Evolutionary conservation across 2,113 vertebrate species (phyloP).

Genomic region (Xenopus tropicalis): DNA sequence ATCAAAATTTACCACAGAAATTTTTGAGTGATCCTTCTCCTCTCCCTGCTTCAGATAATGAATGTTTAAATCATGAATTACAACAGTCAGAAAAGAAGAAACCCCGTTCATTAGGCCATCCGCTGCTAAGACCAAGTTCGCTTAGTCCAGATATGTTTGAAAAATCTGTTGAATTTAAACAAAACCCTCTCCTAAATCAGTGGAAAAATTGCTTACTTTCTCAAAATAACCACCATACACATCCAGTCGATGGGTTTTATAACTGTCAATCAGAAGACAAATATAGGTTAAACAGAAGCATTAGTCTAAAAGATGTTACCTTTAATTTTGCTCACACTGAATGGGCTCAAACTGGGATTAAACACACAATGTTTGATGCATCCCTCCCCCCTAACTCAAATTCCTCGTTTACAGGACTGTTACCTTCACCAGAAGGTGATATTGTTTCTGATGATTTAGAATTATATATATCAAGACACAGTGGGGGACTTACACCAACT

Average conservation of each 20-base stretch:
- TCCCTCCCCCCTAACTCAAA: slow-evolving; percentile 72
- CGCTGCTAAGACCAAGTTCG: slow-evolving; percentile 58
- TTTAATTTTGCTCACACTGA: slow-evolving; percentile 54
- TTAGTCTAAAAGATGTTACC: slow-evolving; percentile 73
- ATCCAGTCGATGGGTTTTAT: slow-evolving; percentile 67
- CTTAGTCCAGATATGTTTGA: slow-evolving; percentile 85
- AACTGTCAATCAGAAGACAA: slow-evolving; percentile 62
- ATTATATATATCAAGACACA: slow-evolving; percentile 71
- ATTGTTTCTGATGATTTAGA: slow-evolving; percentile 72
- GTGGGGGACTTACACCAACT: slow-evolving; percentile 79
- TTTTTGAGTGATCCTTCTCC: slow-evolving; percentile 87
- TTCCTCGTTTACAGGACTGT: slow-evolving; percentile 74
- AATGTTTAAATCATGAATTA: slow-evolving; percentile 60
- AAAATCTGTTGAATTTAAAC: slow-evolving; percentile 65
- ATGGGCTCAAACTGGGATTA: slow-evolving; percentile 80
- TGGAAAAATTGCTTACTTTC: slow-evolving; percentile 64
- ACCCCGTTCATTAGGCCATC: slow-evolving; percentile 57
- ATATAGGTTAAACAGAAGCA: slow-evolving; percentile 70
- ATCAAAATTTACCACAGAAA: slow-evolving; percentile 90
- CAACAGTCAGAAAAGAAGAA: slow-evolving; percentile 70
- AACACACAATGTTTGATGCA: slow-evolving; percentile 70
- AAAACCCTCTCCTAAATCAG: slow-evolving; percentile 59
- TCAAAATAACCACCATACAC: slow-evolving; percentile 61
- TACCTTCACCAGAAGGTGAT: slow-evolving; percentile 83
- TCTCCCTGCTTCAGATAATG: slow-evolving; percentile 64